phyloP scores from a whole-genome alignment of 2,113 vertebrate genomes.

The Cardinalis cardinalis region DNA sequence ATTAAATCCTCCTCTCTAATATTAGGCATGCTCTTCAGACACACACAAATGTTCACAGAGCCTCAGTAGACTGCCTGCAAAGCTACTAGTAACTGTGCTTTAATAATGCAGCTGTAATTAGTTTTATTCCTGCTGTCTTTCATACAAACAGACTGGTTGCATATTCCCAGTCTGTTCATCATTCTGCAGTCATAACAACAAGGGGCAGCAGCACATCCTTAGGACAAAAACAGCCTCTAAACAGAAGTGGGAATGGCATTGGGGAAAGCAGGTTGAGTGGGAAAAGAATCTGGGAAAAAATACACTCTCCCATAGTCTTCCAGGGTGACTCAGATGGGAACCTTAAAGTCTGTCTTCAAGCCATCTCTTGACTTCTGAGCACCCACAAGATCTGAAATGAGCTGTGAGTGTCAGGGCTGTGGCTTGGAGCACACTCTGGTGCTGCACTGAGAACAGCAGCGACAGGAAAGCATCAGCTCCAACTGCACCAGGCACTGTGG shows the following conservation, averaged over 20 bases:
- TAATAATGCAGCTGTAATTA: slow-evolving; percentile 21
- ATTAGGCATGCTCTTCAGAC: not conserved
- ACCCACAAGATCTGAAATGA: not conserved
- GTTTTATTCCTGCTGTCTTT: not conserved
- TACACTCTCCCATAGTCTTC: not conserved
- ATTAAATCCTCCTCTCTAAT: not conserved
- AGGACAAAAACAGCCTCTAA: not conserved
- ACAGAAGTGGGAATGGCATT: not conserved
- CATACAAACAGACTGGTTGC: not conserved
- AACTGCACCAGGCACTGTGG: not conserved
- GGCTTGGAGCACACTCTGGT: not conserved
- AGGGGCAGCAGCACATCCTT: not conserved
- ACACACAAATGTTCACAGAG: not conserved
- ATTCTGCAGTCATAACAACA: slow-evolving; percentile 14
- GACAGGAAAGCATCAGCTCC: not conserved
- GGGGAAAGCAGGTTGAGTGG: slow-evolving; percentile 30
- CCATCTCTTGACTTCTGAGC: slow-evolving; percentile 27
- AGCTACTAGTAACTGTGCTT: not conserved
- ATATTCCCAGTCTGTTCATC: slow-evolving; percentile 1
- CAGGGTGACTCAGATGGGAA: slow-evolving; percentile 12
- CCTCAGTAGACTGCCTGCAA: not conserved
- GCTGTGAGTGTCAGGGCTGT: not conserved
- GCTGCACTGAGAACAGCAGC: not conserved
- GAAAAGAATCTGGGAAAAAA: slow-evolving; percentile 48
- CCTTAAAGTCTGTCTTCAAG: slow-evolving; percentile 23